Evolutionary conservation across 2,113 vertebrate species (phyloP), one percentile per base, ranked within the genome.

Genomic region (Gambusia holbrooki): DNA sequence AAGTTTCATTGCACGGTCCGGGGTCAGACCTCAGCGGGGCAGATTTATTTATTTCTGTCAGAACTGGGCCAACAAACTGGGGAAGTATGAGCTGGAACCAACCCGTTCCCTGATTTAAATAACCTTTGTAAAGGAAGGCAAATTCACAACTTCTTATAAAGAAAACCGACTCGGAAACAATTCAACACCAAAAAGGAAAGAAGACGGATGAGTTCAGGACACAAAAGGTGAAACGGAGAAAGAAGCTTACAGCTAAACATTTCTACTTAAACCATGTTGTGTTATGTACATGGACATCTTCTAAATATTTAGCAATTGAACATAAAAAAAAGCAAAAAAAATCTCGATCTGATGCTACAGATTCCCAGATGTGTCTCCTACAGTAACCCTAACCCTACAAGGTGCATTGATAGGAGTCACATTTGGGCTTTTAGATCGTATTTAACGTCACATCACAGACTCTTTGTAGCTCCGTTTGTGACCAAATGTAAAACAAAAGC

Each of bases 81-180:
- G 89, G 86, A 71, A 83, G 40, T 76, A 80, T 87, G 83, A 91
- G 88, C 79, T 85, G 86, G 89, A 93, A 92, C 90, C 92, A 90
- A 93, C 90, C 89, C 86, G 77, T 85, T 92, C 88, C 91, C 90
- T 89, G 86, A 93, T 92, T 90, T 87, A 91, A 92, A 92, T 86
- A 88, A 92, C 88, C 89, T 92, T 89, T 85, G 89, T 93, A 90
- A 92, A 91, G 89, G 89, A 90, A 93, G 92, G 90, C 74, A 93
- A 88, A 85, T 83, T 79, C 72, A 88, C 80, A 91, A 90, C 88
- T 94, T 93, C 92, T 93, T 93, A 94, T 91, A 91, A 92, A 93
- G 92, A 93, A 92, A 91, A 92, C 82, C 71, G 77, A 90, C 60
- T 68, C 32, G 25, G 80, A 90, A 92, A 90, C 69, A 83, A 89